Conservation (phyloP, 2,797 vertebrate species). For the Pseudopleuronectes americanus region DNA sequence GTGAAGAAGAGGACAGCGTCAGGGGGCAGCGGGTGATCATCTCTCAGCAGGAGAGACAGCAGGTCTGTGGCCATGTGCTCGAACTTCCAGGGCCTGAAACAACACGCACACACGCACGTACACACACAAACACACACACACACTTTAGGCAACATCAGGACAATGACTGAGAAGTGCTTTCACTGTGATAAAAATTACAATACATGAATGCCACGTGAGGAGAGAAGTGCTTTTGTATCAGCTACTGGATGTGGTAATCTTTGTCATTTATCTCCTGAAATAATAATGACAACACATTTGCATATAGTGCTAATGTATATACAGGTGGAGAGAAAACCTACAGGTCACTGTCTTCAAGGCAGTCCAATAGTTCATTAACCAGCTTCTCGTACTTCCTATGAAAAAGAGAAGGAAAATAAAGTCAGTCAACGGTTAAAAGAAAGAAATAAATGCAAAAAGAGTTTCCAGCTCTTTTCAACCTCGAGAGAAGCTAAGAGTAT, state of each 20-base stretch:
- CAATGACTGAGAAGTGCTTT: too few relatives aligned
- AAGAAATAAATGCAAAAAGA: background rate
- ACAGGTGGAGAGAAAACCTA: slow-evolving; percentile 76
- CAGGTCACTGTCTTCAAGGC: slow-evolving; percentile 94
- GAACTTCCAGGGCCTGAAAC: slow-evolving; percentile 94
- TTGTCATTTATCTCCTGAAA: too few relatives aligned
- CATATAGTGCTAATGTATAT: background rate
- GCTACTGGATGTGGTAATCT: too few relatives aligned
- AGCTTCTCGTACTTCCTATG: slow-evolving; percentile 94
- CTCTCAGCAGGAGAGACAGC: slow-evolving; percentile 91
- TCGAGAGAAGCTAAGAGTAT: background rate
- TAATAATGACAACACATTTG: background rate
- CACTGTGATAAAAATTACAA: background rate
- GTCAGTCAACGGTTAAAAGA: background rate
- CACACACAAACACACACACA: too few relatives aligned
- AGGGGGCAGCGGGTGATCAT: slow-evolving; percentile 90
- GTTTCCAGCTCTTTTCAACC: background rate
- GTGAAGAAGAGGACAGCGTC: slow-evolving; percentile 92
- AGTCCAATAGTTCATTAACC: slow-evolving; percentile 90
- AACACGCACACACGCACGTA: slow-evolving; percentile 5
- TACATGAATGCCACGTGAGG: background rate
- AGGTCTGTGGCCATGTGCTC: slow-evolving; percentile 96
- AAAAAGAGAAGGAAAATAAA: slow-evolving; percentile 21
- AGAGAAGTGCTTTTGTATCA: too few relatives aligned
- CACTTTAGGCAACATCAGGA: background rate